A percentile compares a stretch with the other conserved stretches of the same genome.
Conservation (phyloP, 2,797 vertebrate species). For the Tachyglossus aculeatus region DNA sequence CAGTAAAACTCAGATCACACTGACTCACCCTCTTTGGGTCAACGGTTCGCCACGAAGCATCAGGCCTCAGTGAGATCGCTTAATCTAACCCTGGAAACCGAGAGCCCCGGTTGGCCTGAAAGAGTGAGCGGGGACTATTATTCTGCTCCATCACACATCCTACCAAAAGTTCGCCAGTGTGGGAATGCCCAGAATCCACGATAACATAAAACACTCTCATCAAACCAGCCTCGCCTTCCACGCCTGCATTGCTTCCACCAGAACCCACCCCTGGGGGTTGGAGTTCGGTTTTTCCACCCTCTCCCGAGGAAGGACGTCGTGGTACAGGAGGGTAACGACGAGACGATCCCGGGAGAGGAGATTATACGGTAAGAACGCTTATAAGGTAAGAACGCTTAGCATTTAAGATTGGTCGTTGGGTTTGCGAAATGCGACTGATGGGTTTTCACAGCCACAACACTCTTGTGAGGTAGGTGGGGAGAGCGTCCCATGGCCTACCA, state of each 20-base stretch:
- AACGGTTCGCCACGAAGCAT: slow-evolving; percentile 6
- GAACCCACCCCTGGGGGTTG: not conserved
- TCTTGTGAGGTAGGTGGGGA: slow-evolving; percentile 55
- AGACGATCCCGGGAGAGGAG: slow-evolving; percentile 34
- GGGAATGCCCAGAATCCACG: slow-evolving; percentile 7
- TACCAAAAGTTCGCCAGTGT: not conserved
- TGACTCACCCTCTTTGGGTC: too few relatives aligned
- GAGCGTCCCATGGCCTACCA: slow-evolving; percentile 23
- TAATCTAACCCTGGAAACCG: slow-evolving; percentile 38
- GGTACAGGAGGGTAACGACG: slow-evolving; percentile 10
- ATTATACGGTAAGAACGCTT: slow-evolving; percentile 14
- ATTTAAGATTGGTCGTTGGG: slow-evolving; percentile 58
- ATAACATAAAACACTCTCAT: too few relatives aligned
- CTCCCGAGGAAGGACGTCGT: not conserved
- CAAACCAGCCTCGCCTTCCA: too few relatives aligned
- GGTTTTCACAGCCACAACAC: slow-evolving; percentile 44
- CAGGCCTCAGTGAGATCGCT: not conserved
- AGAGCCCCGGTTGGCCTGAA: too few relatives aligned
- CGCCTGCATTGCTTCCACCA: slow-evolving; percentile 37
- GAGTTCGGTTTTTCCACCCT: not conserved
- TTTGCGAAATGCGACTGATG: slow-evolving; percentile 59
- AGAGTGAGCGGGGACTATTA: too few relatives aligned
- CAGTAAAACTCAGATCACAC: too few relatives aligned
- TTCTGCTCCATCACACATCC: not conserved
- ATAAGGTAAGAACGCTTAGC: slow-evolving; percentile 49